Conservation (phyloP, 2,113 vertebrate genomes). For the Pavo muticus region DNA sequence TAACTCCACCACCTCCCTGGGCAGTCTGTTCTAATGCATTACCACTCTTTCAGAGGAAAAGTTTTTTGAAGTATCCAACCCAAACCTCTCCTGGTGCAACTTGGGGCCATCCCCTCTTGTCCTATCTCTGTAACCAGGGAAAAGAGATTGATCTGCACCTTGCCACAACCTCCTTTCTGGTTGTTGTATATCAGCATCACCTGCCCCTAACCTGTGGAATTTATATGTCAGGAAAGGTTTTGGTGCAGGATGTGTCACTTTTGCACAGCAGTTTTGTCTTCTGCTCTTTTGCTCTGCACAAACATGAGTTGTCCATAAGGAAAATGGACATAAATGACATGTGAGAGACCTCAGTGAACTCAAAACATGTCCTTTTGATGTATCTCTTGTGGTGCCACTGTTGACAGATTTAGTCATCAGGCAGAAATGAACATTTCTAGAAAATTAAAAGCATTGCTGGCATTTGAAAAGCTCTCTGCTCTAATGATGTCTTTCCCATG, state of each 20-base stretch:
- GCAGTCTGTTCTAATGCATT: too few species aligned
- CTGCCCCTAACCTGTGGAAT: background rate
- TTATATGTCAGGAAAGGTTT: background rate
- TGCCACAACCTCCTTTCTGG: too few species aligned
- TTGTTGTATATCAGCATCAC: background rate
- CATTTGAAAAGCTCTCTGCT: background rate
- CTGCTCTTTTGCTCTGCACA: background rate
- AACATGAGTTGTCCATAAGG: fast-evolving
- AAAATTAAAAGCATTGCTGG: background rate
- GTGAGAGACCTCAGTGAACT: background rate
- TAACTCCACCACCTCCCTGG: too few species aligned
- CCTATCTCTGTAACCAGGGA: too few species aligned
- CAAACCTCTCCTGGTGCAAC: too few species aligned
- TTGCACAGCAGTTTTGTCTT: background rate
- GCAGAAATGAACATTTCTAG: background rate
- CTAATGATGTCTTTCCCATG: fast-evolving
- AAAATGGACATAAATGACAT: fast-evolving
- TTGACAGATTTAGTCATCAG: background rate
- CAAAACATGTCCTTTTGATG: background rate
- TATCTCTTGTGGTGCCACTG: background rate
- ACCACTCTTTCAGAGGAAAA: too few species aligned
- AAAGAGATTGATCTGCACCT: too few species aligned
- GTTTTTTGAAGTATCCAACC: too few species aligned
- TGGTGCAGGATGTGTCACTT: fast-evolving
- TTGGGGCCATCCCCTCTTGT: too few species aligned